phyloP scores from a whole-genome alignment of 2,888 invertebrate species.

The Empis livida region DNA sequence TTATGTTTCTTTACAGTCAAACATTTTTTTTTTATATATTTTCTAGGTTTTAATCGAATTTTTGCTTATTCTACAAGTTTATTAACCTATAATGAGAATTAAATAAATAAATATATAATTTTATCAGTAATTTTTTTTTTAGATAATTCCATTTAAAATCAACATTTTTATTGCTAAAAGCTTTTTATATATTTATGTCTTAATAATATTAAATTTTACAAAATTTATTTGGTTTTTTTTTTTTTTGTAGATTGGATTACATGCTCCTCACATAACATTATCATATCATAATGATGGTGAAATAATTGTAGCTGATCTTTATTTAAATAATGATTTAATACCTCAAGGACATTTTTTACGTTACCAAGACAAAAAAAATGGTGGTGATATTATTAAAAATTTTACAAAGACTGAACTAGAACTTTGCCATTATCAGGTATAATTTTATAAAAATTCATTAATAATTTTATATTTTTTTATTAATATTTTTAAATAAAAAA shows the following conservation, averaged over 20 bases:
- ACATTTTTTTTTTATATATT: no score
- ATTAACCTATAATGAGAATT: no score
- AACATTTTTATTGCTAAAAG: not conserved
- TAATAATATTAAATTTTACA: no score
- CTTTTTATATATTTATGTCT: not conserved
- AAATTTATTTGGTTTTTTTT: no score
- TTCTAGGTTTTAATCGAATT: no score
- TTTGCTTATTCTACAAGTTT: no score
- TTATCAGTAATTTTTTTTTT: no score
- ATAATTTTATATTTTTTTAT: no score
- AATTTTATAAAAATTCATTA: not conserved
- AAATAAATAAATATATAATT: no score
- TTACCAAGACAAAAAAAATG: conserved; percentile 26
- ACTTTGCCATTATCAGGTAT: conserved; percentile 36
- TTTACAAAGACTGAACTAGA: conserved; percentile 36
- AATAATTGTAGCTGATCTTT: conserved; percentile 38
- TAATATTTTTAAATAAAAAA: no score
- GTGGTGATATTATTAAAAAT: conserved; percentile 27
- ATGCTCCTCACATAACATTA: conserved; percentile 39
- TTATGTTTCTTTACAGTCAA: no score
- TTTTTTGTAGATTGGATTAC: conserved; percentile 22
- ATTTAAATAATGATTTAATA: conserved; percentile 30
- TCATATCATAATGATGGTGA: conserved; percentile 52
- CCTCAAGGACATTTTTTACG: conserved; percentile 34
- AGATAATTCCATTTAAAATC: no score